phyloP scores from a whole-genome alignment of 2,888 invertebrate species.

The Nephrotoma appendiculata region DNA sequence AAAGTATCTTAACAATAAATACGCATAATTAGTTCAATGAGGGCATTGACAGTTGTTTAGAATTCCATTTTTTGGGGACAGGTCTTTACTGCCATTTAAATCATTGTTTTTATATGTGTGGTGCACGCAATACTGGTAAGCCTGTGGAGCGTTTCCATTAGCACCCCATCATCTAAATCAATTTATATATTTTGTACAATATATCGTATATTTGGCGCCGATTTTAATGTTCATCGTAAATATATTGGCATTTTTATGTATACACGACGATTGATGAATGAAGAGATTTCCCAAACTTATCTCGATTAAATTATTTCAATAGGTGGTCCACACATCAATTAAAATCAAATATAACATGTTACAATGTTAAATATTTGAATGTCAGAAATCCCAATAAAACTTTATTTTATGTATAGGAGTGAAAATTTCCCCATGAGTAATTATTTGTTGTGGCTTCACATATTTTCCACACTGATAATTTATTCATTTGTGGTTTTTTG shows the following conservation, averaged over 20 bases:
- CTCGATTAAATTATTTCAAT: background rate
- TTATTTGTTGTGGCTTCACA: background rate
- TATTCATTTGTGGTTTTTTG: background rate
- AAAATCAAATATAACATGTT: background rate
- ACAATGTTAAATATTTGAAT: background rate
- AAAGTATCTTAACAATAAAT: too few relatives aligned
- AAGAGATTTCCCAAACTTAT: background rate
- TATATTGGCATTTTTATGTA: background rate
- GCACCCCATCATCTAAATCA: background rate
- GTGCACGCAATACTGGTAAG: background rate
- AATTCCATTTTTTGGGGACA: too few relatives aligned
- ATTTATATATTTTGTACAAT: background rate
- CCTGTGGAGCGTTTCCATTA: background rate
- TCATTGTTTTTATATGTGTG: background rate
- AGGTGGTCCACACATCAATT: background rate
- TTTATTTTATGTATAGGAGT: background rate
- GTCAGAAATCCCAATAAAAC: background rate
- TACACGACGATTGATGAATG: background rate
- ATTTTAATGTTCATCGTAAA: background rate
- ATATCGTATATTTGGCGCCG: background rate
- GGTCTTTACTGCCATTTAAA: too few relatives aligned
- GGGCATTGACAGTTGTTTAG: too few relatives aligned
- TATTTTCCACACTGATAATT: background rate
- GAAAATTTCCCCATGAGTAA: background rate
- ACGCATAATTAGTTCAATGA: too few relatives aligned